Base-by-base conservation (phyloP, 1,140 invertebrate genomes). In the Idris sp. region DNA sequence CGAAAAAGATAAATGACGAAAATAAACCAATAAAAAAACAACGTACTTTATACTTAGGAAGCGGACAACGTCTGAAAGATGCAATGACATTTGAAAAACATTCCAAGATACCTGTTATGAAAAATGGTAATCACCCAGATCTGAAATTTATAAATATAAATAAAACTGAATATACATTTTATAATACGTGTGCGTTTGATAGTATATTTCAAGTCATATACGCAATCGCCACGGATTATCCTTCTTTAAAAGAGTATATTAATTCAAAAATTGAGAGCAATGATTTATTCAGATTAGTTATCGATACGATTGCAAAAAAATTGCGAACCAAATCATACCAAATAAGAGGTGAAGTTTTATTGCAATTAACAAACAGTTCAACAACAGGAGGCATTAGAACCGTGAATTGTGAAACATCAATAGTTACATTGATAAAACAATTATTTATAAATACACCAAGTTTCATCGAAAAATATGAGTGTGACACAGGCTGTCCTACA, bases 121-220 rank as follows among this genome's bases (percentile, higher is more conserved):
- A 59, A 44, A 59, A 59, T 43, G 54, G 54, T 3, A 35, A 8
- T 25, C 8, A 4, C 8, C 3, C 4, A 7, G 2, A 4, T 8
- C 9, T 43, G 9, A 26, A 43, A 36, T 33, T 59, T 0, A n/a
- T 31, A 15, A 35, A 14, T 7, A 26, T 36, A 14, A 9, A 46
- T 9, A 13, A 44, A 1, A 9, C 26, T 0, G 15, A 36, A 26
- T 43, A 8, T 13, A 22, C 28, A 2, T 31, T 36, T 13, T 4
- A 6, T 0, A 59, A 46, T 15, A 59, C 54, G 0, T 59, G 40
- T 14, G 54, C 15, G 9, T 46, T 59, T n/a, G 54, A 59, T 36
- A 35, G 28, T 2, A 9, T 36, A 15, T 18, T 10, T 6, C 28
- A 30, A 30, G 9, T 30, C 10, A 4, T 5, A 4, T n/a, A 9